Conservation (phyloP, 1,140 invertebrate genomes). For the Cydia fagiglandana region DNA sequence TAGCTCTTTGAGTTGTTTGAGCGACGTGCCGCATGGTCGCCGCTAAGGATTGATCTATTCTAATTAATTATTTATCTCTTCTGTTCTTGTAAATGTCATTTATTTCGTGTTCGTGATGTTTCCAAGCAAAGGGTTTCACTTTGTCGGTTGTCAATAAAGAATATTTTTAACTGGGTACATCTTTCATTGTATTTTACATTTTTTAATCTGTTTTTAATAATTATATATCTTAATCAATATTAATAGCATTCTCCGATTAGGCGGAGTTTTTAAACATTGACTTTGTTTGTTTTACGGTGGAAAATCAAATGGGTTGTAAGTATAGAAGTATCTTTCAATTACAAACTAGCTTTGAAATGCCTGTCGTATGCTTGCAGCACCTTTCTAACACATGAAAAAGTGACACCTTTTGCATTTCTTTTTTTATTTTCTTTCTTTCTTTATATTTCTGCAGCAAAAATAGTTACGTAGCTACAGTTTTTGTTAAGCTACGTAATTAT, state of each 20-base stretch:
- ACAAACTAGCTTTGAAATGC: not conserved
- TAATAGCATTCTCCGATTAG: too few relatives aligned
- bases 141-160: not conserved
- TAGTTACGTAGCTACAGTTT: not conserved
- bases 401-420: not conserved
- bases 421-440: not conserved
- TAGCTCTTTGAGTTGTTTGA: slow-evolving; percentile 6
- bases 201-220: not conserved
- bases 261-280: too few relatives aligned
- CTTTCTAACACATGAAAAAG: not conserved
- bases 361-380: not conserved
- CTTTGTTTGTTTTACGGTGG: too few relatives aligned
- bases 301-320: too few relatives aligned
- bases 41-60: not conserved
- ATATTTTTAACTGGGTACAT: not conserved
- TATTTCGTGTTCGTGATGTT: not conserved
- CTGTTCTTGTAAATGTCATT: slow-evolving; percentile 10
- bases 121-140: not conserved
- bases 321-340: too few relatives aligned
- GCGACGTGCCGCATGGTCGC: not conserved
- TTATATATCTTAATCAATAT: too few relatives aligned
- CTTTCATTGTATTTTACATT: not conserved
- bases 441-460: not conserved
- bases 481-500: not conserved
- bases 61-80: not conserved